Percentiles rank a stretch among this genome's conserved stretches.
phyloP scores from a whole-genome alignment of 2,888 invertebrate genomes.

The Phytoseiulus persimilis region DNA sequence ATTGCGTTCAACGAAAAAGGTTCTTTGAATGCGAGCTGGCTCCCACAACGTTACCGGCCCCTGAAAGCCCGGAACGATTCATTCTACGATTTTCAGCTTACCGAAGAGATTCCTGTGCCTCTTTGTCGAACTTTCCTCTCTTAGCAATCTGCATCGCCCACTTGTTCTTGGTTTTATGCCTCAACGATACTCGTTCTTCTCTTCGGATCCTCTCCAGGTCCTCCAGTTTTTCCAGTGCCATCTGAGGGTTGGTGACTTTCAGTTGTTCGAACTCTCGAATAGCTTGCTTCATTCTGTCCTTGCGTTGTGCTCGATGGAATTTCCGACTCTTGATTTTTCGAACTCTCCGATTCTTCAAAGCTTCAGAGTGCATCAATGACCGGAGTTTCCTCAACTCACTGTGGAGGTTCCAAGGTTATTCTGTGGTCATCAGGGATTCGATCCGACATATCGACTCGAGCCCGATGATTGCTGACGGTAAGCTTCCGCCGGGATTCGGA shows the following conservation, averaged over 20 bases:
- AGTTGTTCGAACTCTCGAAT: slow-evolving; percentile 29
- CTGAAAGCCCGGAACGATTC: too few relatives aligned
- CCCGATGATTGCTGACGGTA: not conserved
- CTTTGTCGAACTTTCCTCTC: slow-evolving; percentile 35
- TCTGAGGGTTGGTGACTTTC: slow-evolving; percentile 22
- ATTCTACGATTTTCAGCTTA: not conserved
- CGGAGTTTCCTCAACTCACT: slow-evolving; percentile 7
- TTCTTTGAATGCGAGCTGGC: too few relatives aligned
- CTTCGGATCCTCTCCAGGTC: slow-evolving; percentile 9
- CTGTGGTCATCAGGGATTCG: too few relatives aligned
- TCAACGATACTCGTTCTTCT: slow-evolving; percentile 18
- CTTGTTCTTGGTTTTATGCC: slow-evolving; percentile 8
- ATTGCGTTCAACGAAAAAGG: too few relatives aligned
- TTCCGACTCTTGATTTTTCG: slow-evolving; percentile 32
- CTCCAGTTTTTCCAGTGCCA: slow-evolving; percentile 14
- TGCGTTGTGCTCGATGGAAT: slow-evolving; percentile 10
- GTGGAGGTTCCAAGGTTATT: too few relatives aligned
- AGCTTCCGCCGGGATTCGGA: not conserved
- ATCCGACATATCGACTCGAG: not conserved
- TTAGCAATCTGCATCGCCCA: slow-evolving; percentile 20
- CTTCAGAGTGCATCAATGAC: slow-evolving; percentile 14
- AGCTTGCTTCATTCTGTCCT: slow-evolving; percentile 19
- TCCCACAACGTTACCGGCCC: too few relatives aligned
- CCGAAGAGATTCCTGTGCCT: slow-evolving; percentile 6
- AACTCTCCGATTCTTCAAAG: slow-evolving; percentile 8